Percentiles rank a stretch among this genome's conserved stretches.
Conservation (phyloP, 2,888 invertebrate genomes). For the Ditula angustiorana region DNA sequence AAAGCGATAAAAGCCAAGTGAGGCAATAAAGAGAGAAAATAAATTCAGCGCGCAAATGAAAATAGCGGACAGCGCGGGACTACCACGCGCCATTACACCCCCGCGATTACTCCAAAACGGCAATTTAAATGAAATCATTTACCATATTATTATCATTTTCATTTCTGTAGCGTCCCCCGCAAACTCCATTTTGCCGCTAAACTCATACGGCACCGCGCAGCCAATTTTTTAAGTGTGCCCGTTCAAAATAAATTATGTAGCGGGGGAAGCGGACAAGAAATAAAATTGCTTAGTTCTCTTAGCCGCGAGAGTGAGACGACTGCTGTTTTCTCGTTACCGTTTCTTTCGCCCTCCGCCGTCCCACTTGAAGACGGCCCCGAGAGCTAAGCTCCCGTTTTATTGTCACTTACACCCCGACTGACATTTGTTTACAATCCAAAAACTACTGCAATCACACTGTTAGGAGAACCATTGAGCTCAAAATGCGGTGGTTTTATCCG, state of each 20-base stretch:
- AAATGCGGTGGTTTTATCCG: slow-evolving; percentile 43
- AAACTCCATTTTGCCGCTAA: slow-evolving; percentile 77
- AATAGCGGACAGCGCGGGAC: slow-evolving; percentile 71
- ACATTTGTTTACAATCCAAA: slow-evolving; percentile 70
- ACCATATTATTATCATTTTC: slow-evolving; percentile 82
- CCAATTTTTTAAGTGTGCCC: slow-evolving; percentile 84
- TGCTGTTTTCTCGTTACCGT: slow-evolving; percentile 57
- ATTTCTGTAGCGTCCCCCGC: slow-evolving; percentile 67
- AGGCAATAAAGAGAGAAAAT: slow-evolving; percentile 66
- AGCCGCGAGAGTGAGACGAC: slow-evolving; percentile 64
- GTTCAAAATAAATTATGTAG: slow-evolving; percentile 84
- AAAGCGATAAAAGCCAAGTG: slow-evolving; percentile 70
- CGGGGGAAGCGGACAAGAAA: slow-evolving; percentile 76
- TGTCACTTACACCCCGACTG: slow-evolving; percentile 82
- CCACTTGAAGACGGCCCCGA: slow-evolving; percentile 82
- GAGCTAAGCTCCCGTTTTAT: slow-evolving; percentile 83
- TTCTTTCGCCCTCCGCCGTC: slow-evolving; percentile 58
- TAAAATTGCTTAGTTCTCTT: slow-evolving; percentile 64
- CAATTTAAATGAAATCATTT: slow-evolving; percentile 83
- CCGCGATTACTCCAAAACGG: slow-evolving; percentile 67
- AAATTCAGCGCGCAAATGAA: slow-evolving; percentile 75
- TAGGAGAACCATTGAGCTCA: slow-evolving; percentile 48
- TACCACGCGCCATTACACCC: slow-evolving; percentile 75
- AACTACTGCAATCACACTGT: slow-evolving; percentile 52
- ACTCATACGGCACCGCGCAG: slow-evolving; percentile 65